Evolutionary conservation across 2,113 vertebrate genomes (phyloP).

Genomic region (Pristiophorus japonicus): DNA sequence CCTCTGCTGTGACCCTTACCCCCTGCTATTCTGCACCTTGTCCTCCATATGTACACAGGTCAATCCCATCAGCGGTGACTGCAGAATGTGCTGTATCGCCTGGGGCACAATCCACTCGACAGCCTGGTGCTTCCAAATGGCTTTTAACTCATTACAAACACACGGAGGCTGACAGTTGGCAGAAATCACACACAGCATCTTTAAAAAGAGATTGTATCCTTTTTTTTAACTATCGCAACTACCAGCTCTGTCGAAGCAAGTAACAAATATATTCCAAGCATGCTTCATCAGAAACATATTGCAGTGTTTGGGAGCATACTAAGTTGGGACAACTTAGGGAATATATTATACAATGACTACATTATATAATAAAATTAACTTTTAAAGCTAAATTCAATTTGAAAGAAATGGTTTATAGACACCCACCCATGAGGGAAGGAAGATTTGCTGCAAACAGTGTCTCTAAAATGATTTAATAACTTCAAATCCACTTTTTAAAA

Average conservation of each 20-base stretch:
- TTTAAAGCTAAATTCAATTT: neutral
- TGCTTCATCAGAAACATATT: neutral
- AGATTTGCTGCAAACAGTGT: neutral
- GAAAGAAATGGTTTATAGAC: neutral
- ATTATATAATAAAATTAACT: neutral
- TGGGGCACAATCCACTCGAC: slow-evolving; percentile 20
- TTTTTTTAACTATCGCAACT: neutral
- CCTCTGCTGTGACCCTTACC: slow-evolving; percentile 36
- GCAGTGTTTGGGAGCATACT: neutral
- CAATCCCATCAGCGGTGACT: slow-evolving; percentile 36
- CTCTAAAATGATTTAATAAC: neutral
- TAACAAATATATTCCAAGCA: neutral
- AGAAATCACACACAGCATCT: slow-evolving; percentile 26
- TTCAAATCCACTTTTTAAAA: neutral
- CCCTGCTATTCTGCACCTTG: slow-evolving; percentile 38
- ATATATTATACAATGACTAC: neutral
- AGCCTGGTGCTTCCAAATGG: slow-evolving; percentile 38
- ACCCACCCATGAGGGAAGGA: neutral
- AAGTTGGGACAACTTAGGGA: neutral
- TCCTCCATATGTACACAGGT: slow-evolving; percentile 37
- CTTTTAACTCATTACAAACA: slow-evolving; percentile 36
- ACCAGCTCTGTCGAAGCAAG: neutral
- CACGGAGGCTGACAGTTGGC: slow-evolving; percentile 36
- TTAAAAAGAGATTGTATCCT: slow-evolving; percentile 1
- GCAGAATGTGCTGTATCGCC: slow-evolving; percentile 34